Percentiles rank a stretch among this genome's conserved stretches.
Evolutionary conservation across 1,140 invertebrate species (phyloP).

Genomic region (Zaprionus davidi): DNA sequence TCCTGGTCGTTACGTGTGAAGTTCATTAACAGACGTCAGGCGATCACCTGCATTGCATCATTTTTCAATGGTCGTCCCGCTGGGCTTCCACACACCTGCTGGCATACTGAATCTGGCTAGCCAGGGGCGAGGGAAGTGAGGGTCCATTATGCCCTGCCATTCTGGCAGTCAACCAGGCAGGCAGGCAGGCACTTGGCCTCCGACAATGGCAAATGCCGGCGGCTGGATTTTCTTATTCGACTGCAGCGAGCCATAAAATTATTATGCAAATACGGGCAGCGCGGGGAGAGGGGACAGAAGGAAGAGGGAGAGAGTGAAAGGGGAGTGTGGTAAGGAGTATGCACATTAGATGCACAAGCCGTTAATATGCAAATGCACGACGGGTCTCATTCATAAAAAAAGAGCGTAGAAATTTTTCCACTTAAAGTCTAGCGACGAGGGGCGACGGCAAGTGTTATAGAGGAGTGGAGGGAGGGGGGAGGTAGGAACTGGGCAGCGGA

Average conservation of each 20-base stretch:
- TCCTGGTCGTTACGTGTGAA: conserved; percentile 42
- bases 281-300: background rate
- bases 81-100: conserved; percentile 24
- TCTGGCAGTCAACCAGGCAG: background rate
- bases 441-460: conserved; percentile 6
- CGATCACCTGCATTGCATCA: conserved; percentile 53
- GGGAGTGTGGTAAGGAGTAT: conserved; percentile 34
- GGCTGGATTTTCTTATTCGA: conserved; percentile 65
- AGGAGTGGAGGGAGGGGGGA: background rate
- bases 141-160: conserved; percentile 49
- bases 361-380: conserved; percentile 74
- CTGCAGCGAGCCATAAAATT: conserved; percentile 77
- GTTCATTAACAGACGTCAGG: conserved; percentile 57
- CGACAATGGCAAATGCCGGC: conserved; percentile 55
- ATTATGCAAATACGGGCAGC: conserved; percentile 68
- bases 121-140: background rate
- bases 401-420: conserved; percentile 18
- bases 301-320: background rate
- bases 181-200: conserved; percentile 48
- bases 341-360: conserved; percentile 76
- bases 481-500: conserved; percentile 18
- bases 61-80: conserved; percentile 42
- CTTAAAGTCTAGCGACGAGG: conserved; percentile 18
- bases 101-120: background rate
- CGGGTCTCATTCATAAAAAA: conserved; percentile 43